phyloP scores from a whole-genome alignment of 23 tunicate genomes.

The Ciona savignyi region DNA sequence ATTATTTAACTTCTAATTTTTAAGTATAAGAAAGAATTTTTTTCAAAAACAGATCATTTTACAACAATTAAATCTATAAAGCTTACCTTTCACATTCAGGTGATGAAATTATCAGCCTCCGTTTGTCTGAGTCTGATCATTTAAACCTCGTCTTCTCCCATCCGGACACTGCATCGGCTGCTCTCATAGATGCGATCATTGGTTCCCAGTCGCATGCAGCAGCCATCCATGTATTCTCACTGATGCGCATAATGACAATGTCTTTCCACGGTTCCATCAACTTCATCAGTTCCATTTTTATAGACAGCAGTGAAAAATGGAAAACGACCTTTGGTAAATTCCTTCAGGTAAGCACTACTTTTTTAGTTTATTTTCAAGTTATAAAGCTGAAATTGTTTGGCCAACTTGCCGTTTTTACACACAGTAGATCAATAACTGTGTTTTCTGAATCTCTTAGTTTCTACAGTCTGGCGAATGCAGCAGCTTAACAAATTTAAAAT shows the following conservation, averaged over 20 bases:
- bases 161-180: constrained; percentile 19
- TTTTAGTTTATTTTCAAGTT: no score
- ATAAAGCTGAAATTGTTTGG: no score
- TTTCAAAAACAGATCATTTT: no score
- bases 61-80: no score
- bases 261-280: constrained; percentile 11
- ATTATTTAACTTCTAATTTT: no score
- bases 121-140: constrained; percentile 14
- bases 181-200: constrained; percentile 20
- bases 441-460: no score
- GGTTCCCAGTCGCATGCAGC: constrained; percentile 48
- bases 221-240: constrained; percentile 44
- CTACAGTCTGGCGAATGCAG: no score
- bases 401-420: no score
- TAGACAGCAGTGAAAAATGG: constrained; percentile 21
- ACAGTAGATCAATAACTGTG: no score
- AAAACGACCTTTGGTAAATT: constrained; percentile 47
- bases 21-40: no score
- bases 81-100: neutral
- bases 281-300: constrained; percentile 13
- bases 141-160: constrained; percentile 29
- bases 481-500: no score
- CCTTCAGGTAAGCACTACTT: constrained; percentile 36
- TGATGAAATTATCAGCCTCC: constrained; percentile 8
- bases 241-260: constrained; percentile 33